These are phyloP conservation scores for Pocillopora meandrina DNA, from an alignment of 92 coral and sea anemone genomes.

Conservation along the genomic window DNA sequence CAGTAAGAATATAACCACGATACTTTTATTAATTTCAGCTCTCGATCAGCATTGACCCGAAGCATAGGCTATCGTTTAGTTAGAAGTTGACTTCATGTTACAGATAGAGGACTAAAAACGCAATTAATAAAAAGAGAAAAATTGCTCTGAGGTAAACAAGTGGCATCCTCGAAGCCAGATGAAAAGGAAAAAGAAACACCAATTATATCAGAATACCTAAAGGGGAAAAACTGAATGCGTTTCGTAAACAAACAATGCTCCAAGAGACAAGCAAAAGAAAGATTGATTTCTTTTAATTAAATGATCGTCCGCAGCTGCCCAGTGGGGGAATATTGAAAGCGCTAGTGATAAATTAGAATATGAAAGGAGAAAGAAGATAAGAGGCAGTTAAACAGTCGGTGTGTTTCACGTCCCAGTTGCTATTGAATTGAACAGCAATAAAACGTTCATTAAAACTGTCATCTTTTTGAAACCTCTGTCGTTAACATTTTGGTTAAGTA, in stretches of 20 bases:
- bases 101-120: constrained; percentile 11
- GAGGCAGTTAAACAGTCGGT: constrained; percentile 43
- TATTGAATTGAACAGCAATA: constrained; percentile 39
- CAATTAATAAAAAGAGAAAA: constrained; percentile 19
- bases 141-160: constrained; percentile 4
- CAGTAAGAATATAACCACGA: too few species aligned
- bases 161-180: constrained; percentile 17
- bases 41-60: too few species aligned
- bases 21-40: too few species aligned
- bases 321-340: constrained; percentile 12
- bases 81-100: constrained; percentile 6
- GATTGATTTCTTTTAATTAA: constrained; percentile 43
- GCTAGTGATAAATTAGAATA: constrained; percentile 36
- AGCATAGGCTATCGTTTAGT: not conserved
- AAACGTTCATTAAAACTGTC: constrained; percentile 32
- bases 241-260: constrained; percentile 25
- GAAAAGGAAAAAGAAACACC: not conserved
- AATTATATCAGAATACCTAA: constrained; percentile 31
- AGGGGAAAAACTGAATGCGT: constrained; percentile 26
- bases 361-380: constrained; percentile 40
- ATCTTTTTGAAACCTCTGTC: constrained; percentile 32
- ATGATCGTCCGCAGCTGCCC: constrained; percentile 42
- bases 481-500: constrained; percentile 27
- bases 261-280: constrained; percentile 15
- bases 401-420: constrained; percentile 15